Evolutionary conservation across 2,888 invertebrate species (phyloP).

Genomic region (Agonopterix alstromeriana): DNA sequence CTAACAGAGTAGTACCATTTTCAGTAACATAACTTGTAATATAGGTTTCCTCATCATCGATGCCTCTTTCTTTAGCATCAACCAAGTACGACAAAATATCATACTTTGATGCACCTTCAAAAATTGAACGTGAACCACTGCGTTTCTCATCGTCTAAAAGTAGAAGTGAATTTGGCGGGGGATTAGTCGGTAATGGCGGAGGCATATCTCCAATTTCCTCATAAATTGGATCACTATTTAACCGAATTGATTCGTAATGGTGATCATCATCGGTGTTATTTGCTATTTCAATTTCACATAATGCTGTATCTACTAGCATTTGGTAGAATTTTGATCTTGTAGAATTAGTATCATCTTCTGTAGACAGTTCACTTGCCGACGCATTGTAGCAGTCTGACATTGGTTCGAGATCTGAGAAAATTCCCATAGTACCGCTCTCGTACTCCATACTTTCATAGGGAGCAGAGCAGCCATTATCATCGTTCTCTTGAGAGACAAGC

Average conservation of each 20-base stretch:
- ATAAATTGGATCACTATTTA: slow-evolving; percentile 84
- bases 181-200: slow-evolving; percentile 86
- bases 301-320: slow-evolving; percentile 82
- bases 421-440: slow-evolving; percentile 74
- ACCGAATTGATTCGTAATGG: slow-evolving; percentile 83
- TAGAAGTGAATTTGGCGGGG: slow-evolving; percentile 83
- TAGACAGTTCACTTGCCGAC: slow-evolving; percentile 79
- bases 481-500: slow-evolving; percentile 43
- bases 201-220: slow-evolving; percentile 86
- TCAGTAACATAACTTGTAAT: slow-evolving; percentile 78
- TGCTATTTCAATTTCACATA: slow-evolving; percentile 81
- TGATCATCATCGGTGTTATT: slow-evolving; percentile 80
- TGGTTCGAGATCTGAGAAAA: slow-evolving; percentile 71
- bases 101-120: slow-evolving; percentile 90
- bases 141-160: slow-evolving; percentile 84
- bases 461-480: slow-evolving; percentile 80
- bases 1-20: slow-evolving; percentile 68
- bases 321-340: slow-evolving; percentile 85
- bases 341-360: slow-evolving; percentile 80
- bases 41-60: slow-evolving; percentile 83
- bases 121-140: slow-evolving; percentile 81
- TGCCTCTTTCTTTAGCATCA: slow-evolving; percentile 87
- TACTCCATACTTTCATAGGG: slow-evolving; percentile 87
- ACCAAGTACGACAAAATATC: slow-evolving; percentile 93
- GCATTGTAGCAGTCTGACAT: slow-evolving; percentile 86